These are phyloP conservation scores for Tilapia sparmanii DNA, from an alignment of 2,113 vertebrate genomes.

Conservation along the genomic window DNA sequence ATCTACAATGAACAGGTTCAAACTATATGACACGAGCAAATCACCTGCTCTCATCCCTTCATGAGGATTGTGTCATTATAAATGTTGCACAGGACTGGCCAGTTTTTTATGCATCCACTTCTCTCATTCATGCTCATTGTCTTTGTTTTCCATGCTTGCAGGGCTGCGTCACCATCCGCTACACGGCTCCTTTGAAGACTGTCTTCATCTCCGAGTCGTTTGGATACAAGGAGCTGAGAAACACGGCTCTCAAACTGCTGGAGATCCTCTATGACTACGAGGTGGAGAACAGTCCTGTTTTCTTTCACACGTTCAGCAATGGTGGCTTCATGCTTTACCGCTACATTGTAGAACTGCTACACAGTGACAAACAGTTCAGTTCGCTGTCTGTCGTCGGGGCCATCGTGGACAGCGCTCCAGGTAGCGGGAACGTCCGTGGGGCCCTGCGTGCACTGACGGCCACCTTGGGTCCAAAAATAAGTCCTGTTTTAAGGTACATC, in stretches of 20 bases:
- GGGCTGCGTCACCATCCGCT: conserved; percentile 89
- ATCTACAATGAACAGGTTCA: conserved; percentile 89
- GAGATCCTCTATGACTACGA: conserved; percentile 88
- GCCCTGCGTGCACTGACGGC: conserved; percentile 77
- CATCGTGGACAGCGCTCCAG: conserved; percentile 88
- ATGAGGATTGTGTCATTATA: background rate
- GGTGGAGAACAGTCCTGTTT: conserved; percentile 82
- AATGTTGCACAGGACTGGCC: background rate
- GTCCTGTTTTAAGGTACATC: conserved; percentile 68
- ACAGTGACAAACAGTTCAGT: conserved; percentile 71
- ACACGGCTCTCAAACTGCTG: conserved; percentile 79
- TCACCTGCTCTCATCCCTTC: background rate
- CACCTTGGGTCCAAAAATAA: conserved; percentile 70
- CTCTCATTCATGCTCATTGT: background rate
- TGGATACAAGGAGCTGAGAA: conserved; percentile 83
- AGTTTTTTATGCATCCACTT: background rate
- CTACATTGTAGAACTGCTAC: conserved; percentile 82
- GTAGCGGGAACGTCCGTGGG: conserved; percentile 80
- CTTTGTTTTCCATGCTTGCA: conserved; percentile 34
- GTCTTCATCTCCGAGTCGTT: conserved; percentile 88
- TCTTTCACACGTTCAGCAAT: conserved; percentile 95
- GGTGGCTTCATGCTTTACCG: conserved; percentile 94
- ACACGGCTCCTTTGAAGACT: conserved; percentile 85
- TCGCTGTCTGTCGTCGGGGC: conserved; percentile 79
- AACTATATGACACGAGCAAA: background rate